A percentile compares a stretch with the other conserved stretches of the same genome.
Conservation (phyloP, 2,888 invertebrate species). For the Monopis laevigella region DNA sequence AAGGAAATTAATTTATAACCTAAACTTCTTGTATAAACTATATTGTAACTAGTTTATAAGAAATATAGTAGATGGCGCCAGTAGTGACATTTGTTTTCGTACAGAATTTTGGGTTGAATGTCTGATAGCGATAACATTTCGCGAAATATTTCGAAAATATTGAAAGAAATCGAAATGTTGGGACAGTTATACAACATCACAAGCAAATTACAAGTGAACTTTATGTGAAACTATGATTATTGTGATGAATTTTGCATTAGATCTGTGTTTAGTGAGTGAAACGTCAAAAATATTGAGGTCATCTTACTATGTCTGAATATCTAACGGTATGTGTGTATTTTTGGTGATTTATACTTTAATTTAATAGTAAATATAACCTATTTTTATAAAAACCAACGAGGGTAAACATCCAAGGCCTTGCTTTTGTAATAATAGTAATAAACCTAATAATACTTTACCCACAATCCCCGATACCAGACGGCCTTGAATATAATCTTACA, state of each 20-base stretch:
- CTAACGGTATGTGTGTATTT: slow-evolving; percentile 28
- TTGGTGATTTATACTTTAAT: not conserved
- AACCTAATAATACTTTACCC: not conserved
- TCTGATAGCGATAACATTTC: slow-evolving; percentile 39
- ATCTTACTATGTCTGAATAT: slow-evolving; percentile 25
- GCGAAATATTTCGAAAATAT: slow-evolving; percentile 18
- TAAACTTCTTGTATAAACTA: no score
- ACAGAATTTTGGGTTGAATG: slow-evolving; percentile 41
- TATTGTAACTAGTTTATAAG: no score
- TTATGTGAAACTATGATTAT: not conserved
- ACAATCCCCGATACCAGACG: slow-evolving; percentile 36
- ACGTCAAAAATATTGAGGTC: slow-evolving; percentile 22
- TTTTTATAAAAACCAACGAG: not conserved
- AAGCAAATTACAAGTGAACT: slow-evolving; percentile 3
- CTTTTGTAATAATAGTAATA: not conserved
- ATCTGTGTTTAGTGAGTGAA: slow-evolving; percentile 19
- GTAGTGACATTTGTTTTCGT: no score
- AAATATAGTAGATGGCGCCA: no score
- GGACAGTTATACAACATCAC: not conserved
- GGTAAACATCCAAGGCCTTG: not conserved
- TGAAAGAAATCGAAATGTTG: slow-evolving; percentile 3
- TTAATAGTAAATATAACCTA: not conserved
- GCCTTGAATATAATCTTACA: slow-evolving; percentile 64
- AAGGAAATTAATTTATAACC: no score
- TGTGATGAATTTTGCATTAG: slow-evolving; percentile 15